These are phyloP conservation scores for Siderastrea siderea DNA, from an alignment of 92 coral and sea anemone genomes.

Conservation along the genomic window DNA sequence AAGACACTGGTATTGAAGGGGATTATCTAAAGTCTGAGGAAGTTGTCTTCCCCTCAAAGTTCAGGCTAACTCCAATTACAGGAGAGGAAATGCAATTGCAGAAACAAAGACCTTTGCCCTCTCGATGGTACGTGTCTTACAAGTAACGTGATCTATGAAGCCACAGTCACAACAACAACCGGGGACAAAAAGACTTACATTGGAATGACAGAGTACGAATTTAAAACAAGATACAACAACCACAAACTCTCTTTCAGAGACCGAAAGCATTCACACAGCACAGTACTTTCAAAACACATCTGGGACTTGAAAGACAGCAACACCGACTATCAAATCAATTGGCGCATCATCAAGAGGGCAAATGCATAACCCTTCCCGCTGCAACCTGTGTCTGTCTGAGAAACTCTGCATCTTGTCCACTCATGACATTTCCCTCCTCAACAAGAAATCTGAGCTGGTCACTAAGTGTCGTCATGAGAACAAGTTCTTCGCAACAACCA, in stretches of 20 bases:
- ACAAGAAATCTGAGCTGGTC: slow-evolving; percentile 5
- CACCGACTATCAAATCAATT: slow-evolving; percentile 37
- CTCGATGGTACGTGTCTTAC: too few species aligned
- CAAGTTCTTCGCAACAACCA: not conserved
- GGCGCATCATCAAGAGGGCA: slow-evolving; percentile 49
- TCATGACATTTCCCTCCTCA: slow-evolving; percentile 1
- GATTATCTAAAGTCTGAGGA: too few species aligned
- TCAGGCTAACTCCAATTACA: too few species aligned
- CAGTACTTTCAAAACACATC: slow-evolving; percentile 25
- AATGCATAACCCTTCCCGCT: slow-evolving; percentile 47
- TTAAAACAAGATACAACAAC: slow-evolving; percentile 23
- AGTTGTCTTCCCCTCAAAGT: too few species aligned
- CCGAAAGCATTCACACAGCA: slow-evolving; percentile 2
- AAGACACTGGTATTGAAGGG: too few species aligned
- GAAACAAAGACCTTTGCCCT: too few species aligned
- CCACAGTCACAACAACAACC: too few species aligned
- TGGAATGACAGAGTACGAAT: slow-evolving; percentile 21
- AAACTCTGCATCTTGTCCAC: not conserved
- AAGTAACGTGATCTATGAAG: too few species aligned
- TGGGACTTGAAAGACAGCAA: slow-evolving; percentile 48
- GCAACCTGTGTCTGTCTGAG: slow-evolving; percentile 12
- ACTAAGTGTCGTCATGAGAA: not conserved
- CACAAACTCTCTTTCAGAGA: slow-evolving; percentile 21
- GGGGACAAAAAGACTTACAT: too few species aligned
- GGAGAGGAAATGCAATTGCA: too few species aligned